These are phyloP conservation scores for Cecidostiba fungosa DNA, from an alignment of 2,888 invertebrate species.

Conservation along the genomic window DNA sequence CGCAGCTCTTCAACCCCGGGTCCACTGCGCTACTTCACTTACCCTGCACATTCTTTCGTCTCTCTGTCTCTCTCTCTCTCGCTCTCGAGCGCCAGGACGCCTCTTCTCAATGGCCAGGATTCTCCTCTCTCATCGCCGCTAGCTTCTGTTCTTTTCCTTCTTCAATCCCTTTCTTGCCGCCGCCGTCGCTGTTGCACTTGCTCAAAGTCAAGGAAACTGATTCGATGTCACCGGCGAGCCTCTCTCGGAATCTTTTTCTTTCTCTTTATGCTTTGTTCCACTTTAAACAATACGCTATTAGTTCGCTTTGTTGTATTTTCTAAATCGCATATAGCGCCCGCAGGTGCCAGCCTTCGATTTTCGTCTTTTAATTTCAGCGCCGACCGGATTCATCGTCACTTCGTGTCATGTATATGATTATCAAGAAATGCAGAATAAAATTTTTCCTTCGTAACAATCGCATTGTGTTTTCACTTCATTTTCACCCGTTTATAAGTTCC, in stretches of 20 bases:
- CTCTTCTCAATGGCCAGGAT: constrained; percentile 9
- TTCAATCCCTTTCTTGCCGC: not conserved
- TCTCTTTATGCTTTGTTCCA: constrained; percentile 30
- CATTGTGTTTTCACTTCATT: not conserved
- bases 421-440: not conserved
- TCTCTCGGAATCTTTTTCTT: constrained; percentile 21
- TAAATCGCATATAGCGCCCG: not conserved
- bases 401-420: not conserved
- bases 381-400: not conserved
- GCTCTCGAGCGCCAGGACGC: not conserved
- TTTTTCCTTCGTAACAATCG: not conserved
- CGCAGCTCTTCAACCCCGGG: constrained; percentile 14
- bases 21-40: constrained; percentile 41
- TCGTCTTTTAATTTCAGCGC: not conserved
- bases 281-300: constrained; percentile 46
- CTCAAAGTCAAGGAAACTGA: constrained; percentile 60
- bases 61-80: not conserved
- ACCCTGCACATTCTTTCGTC: constrained; percentile 35
- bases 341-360: not conserved
- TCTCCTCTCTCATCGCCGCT: not conserved
- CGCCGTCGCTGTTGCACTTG: constrained; percentile 17
- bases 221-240: constrained; percentile 37
- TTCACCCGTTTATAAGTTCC: not conserved
- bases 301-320: constrained; percentile 40
- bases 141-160: not conserved